phyloP scores from a whole-genome alignment of 2,113 vertebrate species.

The Balaenoptera acutorostrata region DNA sequence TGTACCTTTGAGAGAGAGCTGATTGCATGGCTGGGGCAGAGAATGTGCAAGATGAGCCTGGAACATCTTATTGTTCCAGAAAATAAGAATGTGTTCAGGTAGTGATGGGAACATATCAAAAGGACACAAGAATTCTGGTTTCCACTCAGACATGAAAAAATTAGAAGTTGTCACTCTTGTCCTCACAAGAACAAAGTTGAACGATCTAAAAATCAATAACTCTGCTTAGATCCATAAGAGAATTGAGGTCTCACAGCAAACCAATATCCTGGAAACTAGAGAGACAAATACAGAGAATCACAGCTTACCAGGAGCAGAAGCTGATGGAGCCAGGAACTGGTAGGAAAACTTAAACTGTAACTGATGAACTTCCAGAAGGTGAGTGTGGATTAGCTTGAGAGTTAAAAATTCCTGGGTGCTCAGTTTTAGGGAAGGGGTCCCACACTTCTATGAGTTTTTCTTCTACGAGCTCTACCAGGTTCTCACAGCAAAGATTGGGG shows the following conservation, averaged over 20 bases:
- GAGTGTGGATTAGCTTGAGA: background rate
- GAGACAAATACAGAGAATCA: background rate
- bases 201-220: background rate
- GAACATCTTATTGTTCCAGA: background rate
- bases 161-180: background rate
- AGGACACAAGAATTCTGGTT: background rate
- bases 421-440: background rate
- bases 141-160: background rate
- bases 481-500: background rate
- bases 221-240: background rate
- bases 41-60: background rate
- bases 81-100: background rate
- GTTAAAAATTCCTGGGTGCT: background rate
- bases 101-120: background rate
- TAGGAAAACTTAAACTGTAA: background rate
- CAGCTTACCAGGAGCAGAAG: background rate
- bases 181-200: background rate
- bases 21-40: background rate
- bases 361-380: background rate
- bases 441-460: background rate
- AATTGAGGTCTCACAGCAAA: background rate
- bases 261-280: background rate
- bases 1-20: background rate
- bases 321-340: background rate
- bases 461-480: background rate